A percentile compares a stretch with the other conserved stretches of the same genome.
Conservation (phyloP, 2,888 invertebrate genomes). For the Anthrax anthrax region DNA sequence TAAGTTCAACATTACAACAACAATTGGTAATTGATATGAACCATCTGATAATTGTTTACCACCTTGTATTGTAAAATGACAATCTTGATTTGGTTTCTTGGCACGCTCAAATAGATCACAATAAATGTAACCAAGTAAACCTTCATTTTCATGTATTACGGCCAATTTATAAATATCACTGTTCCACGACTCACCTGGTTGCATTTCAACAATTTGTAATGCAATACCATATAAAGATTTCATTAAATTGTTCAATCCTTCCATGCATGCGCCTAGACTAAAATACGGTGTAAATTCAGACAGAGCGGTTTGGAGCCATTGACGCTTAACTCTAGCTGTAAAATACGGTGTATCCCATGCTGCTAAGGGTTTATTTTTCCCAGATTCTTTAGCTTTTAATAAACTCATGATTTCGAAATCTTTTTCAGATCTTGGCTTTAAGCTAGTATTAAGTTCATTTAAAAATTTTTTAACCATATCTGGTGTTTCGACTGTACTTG, state of each 20-base stretch:
- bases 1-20: constrained; percentile 84
- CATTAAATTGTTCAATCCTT: constrained; percentile 84
- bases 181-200: constrained; percentile 75
- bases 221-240: constrained; percentile 68
- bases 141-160: constrained; percentile 70
- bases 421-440: constrained; percentile 51
- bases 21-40: constrained; percentile 78
- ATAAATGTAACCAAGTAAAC: constrained; percentile 83
- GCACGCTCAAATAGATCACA: constrained; percentile 89
- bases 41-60: constrained; percentile 67
- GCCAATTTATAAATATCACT: constrained; percentile 82
- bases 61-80: constrained; percentile 96
- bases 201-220: constrained; percentile 54
- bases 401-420: constrained; percentile 64
- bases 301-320: constrained; percentile 52
- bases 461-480: constrained; percentile 68
- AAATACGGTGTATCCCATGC: constrained; percentile 87
- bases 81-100: constrained; percentile 94
- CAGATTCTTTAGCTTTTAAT: constrained; percentile 44
- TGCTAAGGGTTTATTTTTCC: constrained; percentile 30
- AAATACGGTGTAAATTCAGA: constrained; percentile 73
- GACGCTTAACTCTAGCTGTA: constrained; percentile 56
- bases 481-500: constrained; percentile 73
- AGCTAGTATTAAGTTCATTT: constrained; percentile 53
- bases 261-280: constrained; percentile 90